These are phyloP conservation scores for Lypha dubia DNA, from an alignment of 2,888 invertebrate genomes.

Conservation along the genomic window DNA sequence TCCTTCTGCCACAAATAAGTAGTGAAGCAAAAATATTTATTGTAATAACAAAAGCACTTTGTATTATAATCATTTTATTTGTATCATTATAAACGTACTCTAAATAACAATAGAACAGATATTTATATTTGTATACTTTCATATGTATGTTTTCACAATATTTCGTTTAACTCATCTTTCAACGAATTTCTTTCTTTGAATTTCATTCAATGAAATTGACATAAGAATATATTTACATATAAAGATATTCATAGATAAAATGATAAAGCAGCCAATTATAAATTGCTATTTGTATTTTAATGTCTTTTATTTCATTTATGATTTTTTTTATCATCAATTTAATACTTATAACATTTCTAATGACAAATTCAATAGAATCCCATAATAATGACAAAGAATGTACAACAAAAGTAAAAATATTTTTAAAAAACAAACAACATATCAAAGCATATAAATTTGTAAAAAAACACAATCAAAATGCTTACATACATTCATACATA, in stretches of 20 bases:
- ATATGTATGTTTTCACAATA: too few species aligned
- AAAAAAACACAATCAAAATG: background rate
- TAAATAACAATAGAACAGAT: conserved; percentile 21
- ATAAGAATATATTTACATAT: background rate
- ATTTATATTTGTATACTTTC: too few species aligned
- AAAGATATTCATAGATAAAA: background rate
- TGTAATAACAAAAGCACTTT: background rate
- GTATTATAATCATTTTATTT: too few species aligned
- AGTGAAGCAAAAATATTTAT: background rate
- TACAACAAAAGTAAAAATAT: background rate
- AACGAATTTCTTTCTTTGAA: background rate
- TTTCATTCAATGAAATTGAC: background rate
- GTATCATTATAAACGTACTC: background rate
- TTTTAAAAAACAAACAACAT: background rate
- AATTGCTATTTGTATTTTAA: background rate
- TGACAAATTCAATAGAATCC: background rate
- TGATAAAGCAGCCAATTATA: background rate
- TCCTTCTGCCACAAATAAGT: too few species aligned
- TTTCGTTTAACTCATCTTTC: too few species aligned
- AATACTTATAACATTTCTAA: background rate
- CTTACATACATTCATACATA: too few species aligned
- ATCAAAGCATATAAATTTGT: background rate
- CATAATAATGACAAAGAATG: background rate
- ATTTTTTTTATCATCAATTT: background rate
- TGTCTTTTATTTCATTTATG: background rate